Base-by-base conservation (phyloP, 2,888 invertebrate species). In the Baronia brevicornis region DNA sequence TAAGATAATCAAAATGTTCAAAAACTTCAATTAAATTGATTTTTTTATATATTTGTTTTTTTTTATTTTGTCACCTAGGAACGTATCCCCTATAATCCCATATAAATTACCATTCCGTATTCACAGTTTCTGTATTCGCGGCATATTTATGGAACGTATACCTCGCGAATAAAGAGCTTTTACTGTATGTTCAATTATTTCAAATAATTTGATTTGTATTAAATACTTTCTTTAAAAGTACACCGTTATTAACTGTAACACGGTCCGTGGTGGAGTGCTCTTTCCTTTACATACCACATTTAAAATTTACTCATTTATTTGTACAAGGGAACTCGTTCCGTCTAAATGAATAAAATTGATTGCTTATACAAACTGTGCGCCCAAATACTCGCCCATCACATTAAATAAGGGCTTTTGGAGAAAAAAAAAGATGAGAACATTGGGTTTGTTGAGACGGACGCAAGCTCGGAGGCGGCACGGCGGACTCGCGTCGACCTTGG, bases 341-440 rank as follows among this genome's bases (percentile, higher is more conserved):
- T 75, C 78, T 79, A 79, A 82, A 84, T 80, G 79, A 82, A 82
- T 80, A 78, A 84, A 84, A 82, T 84, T 84, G 84, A 84, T 84
- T 82, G 80, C 80, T 79, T 80, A 80, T 79, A 82, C 80, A 82
- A 80, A 80, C 80, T 72, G 79, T 73, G 77, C 74, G 72, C 80
- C 78, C 82, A 80, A 82, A 82, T 80, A 79, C 78, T 77, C 77
- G 60, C 57, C 71, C 75, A 77, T 74, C 77, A 77, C 73, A 75
- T 79, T 82, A 79, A 82, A 80, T 80, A 80, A 80, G 72, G 67
- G 73, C 68, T 71, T 74, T 72, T 60, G 64, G 53, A 66, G 57
- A 67, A 54, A 50, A 67, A 72, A 55, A 66, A 70, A 70, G 65
- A 56, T 53, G 70, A 68, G 65, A 72, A 54, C 41, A 50, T 59